Percentiles rank a stretch among this genome's conserved stretches.
Evolutionary conservation across 1,140 invertebrate species (phyloP).

Genomic region (Himalopsyche phryganea): DNA sequence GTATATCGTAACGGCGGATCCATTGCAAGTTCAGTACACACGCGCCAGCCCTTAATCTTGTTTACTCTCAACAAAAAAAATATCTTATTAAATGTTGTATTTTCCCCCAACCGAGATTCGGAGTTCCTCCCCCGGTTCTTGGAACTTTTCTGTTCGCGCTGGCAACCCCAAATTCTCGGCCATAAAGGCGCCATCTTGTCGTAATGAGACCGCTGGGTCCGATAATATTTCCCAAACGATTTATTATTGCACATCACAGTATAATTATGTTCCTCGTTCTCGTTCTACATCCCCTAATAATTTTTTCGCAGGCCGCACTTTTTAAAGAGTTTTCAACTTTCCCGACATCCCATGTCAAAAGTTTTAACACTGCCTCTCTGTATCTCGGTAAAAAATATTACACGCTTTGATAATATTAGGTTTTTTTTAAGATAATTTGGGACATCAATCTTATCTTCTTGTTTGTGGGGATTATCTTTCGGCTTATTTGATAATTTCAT

Average conservation of each 20-base stretch:
- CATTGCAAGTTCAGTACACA: constrained; percentile 9
- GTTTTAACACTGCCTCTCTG: no score
- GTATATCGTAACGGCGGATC: no score
- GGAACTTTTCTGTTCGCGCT: not conserved
- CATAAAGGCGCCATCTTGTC: constrained; percentile 31
- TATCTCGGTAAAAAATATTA: no score
- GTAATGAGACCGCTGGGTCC: constrained; percentile 34
- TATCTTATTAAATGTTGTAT: constrained; percentile 34
- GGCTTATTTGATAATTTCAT: no score
- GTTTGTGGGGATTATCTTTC: no score
- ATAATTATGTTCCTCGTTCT: constrained; percentile 30
- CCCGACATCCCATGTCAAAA: not conserved
- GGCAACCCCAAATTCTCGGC: constrained; percentile 28
- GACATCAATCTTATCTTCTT: no score
- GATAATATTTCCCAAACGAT: constrained; percentile 35
- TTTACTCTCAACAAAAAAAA: constrained; percentile 28
- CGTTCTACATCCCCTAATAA: not conserved
- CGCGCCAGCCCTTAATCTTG: constrained; percentile 32
- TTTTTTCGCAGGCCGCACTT: constrained; percentile 13
- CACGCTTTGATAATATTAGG: no score
- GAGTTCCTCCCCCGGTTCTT: not conserved
- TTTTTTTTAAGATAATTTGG: no score
- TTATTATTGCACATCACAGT: constrained; percentile 34
- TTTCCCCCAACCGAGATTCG: constrained; percentile 6
- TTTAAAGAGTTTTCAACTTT: constrained; percentile 19